Percentiles rank a stretch among this genome's conserved stretches.
phyloP scores from a whole-genome alignment of 2,888 invertebrate species.

The Polydrusus tereticollis region DNA sequence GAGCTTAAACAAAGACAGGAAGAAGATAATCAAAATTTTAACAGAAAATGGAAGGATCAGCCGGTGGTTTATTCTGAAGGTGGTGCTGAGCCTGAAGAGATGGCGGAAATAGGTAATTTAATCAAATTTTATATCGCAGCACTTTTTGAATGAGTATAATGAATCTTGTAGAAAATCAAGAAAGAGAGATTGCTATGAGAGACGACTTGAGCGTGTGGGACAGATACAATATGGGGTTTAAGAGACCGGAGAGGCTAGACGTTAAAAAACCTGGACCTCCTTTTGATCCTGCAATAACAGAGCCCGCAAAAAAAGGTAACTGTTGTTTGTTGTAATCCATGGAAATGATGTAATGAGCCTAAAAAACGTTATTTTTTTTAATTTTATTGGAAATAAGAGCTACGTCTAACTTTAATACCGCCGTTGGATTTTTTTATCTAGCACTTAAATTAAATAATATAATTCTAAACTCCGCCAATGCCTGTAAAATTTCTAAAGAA shows the following conservation, averaged over 20 bases:
- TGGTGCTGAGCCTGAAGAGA: conserved; percentile 64
- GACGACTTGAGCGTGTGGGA: conserved; percentile 71
- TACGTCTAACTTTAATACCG: too few relatives aligned
- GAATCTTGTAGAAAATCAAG: conserved; percentile 36
- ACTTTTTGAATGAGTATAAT: not conserved
- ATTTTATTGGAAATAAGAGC: too few relatives aligned
- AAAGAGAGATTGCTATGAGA: conserved; percentile 56
- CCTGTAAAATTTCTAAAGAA: too few relatives aligned
- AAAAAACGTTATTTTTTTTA: too few relatives aligned
- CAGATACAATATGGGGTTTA: conserved; percentile 82
- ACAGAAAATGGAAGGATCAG: conserved; percentile 49
- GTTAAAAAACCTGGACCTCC: conserved; percentile 96
- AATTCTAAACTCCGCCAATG: too few relatives aligned
- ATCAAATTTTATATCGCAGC: not conserved
- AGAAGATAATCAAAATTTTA: conserved; percentile 45
- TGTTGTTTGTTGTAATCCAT: too few relatives aligned
- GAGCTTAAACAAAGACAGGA: conserved; percentile 57
- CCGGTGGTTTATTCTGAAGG: conserved; percentile 74
- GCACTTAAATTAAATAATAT: too few relatives aligned
- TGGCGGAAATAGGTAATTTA: conserved; percentile 27
- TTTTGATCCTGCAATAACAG: conserved; percentile 75
- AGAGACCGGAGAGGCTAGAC: conserved; percentile 89
- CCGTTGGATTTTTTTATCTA: too few relatives aligned
- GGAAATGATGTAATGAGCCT: too few relatives aligned
- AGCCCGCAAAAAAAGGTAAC: conserved; percentile 50